phyloP scores from a whole-genome alignment of 2,888 invertebrate species.

The Sminthurides aquaticus region DNA sequence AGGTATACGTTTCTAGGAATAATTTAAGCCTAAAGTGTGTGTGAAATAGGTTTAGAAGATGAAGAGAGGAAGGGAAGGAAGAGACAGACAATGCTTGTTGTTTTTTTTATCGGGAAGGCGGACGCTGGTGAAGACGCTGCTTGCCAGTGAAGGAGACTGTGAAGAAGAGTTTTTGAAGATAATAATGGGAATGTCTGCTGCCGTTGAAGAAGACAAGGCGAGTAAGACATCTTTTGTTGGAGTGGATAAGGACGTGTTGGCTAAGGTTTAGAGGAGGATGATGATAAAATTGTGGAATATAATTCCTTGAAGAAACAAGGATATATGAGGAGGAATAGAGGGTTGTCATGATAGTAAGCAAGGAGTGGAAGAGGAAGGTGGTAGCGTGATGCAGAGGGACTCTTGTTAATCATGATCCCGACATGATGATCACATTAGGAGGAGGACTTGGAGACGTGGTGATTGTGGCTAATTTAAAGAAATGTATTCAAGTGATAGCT shows the following conservation, averaged over 20 bases:
- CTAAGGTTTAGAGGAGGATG: neutral
- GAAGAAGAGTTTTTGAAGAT: neutral
- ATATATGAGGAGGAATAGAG: too few relatives aligned
- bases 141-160: too few relatives aligned
- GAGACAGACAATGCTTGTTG: neutral
- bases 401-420: neutral
- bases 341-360: neutral
- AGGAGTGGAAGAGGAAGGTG: neutral
- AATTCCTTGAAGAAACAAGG: too few relatives aligned
- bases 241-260: neutral
- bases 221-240: neutral
- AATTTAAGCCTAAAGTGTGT: neutral
- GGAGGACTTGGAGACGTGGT: neutral
- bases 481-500: neutral
- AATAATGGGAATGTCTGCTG: neutral
- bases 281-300: too few relatives aligned
- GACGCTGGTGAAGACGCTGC: too few relatives aligned
- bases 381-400: neutral
- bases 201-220: neutral
- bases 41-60: neutral
- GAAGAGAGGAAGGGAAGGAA: neutral
- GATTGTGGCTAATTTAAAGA: neutral
- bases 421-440: neutral
- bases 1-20: neutral
- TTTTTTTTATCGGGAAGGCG: neutral